phyloP scores from a whole-genome alignment of 2,113 vertebrate genomes.

The Seriola dumerili region DNA sequence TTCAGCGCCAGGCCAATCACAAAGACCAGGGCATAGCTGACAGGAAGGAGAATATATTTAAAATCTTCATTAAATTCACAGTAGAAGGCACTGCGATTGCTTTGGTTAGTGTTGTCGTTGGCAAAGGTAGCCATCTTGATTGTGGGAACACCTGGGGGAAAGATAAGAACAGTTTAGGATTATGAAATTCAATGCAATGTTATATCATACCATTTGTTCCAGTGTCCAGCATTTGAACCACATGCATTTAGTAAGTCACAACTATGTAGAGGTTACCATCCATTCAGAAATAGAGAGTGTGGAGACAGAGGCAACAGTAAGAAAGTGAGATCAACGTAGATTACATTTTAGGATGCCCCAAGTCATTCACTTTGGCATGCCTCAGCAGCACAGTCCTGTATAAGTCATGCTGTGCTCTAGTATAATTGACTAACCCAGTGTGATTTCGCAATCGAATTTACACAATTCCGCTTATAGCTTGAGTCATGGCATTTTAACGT shows the following conservation, averaged over 20 bases:
- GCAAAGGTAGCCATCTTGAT: conserved; percentile 61
- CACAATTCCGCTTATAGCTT: neutral
- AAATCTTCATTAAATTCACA: conserved; percentile 92
- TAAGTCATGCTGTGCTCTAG: neutral
- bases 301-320: neutral
- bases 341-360: neutral
- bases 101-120: conserved; percentile 19
- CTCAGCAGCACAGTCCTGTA: neutral
- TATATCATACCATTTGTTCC: neutral
- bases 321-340: conserved; percentile 4
- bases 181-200: neutral
- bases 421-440: neutral
- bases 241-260: neutral
- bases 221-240: neutral
- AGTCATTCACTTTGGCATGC: conserved; percentile 11
- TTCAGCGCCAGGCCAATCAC: conserved; percentile 92
- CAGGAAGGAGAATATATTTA: conserved; percentile 93
- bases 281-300: neutral
- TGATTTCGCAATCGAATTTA: conserved; percentile 24
- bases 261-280: neutral
- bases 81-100: conserved; percentile 61
- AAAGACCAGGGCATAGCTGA: conserved; percentile 92
- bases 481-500: conserved; percentile 22
- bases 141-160: conserved; percentile 44
- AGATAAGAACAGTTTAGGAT: neutral